A percentile compares a stretch with the other conserved stretches of the same genome.
Conservation (phyloP, 2,797 vertebrate species). For the Vespertilio murinus region DNA sequence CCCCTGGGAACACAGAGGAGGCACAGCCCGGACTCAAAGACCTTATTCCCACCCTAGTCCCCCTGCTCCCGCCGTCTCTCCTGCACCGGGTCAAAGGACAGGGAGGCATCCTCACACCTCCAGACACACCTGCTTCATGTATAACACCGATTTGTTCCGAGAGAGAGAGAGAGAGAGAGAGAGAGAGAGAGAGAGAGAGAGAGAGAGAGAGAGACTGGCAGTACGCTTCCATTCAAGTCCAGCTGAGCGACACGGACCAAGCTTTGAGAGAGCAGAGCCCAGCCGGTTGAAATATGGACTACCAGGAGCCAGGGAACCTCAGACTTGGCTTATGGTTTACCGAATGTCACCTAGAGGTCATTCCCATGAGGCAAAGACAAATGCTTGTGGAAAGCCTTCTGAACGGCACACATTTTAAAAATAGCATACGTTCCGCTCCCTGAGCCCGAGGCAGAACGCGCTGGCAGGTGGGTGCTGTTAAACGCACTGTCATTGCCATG, state of each 20-base stretch:
- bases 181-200: background rate
- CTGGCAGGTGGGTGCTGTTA: background rate
- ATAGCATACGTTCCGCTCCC: background rate
- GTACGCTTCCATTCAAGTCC: background rate
- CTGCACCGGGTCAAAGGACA: background rate
- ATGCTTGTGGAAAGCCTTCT: background rate
- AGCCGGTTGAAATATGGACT: background rate
- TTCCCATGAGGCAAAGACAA: background rate
- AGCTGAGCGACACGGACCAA: accelerated
- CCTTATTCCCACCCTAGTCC: background rate
- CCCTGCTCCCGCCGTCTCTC: background rate
- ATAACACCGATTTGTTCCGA: background rate
- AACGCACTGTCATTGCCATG: background rate
- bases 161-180: background rate
- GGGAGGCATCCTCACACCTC: background rate
- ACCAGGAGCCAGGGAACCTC: background rate
- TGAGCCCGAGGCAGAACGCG: background rate
- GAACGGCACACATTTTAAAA: background rate
- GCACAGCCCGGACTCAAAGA: background rate
- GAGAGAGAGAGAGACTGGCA: background rate
- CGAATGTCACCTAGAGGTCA: background rate
- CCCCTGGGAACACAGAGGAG: too few species aligned
- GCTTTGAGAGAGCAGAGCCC: background rate
- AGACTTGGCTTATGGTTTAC: background rate
- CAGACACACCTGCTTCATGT: background rate